Evolutionary conservation across 2,888 invertebrate genomes (phyloP).

Genomic region (Scelioninae gen. 1): DNA sequence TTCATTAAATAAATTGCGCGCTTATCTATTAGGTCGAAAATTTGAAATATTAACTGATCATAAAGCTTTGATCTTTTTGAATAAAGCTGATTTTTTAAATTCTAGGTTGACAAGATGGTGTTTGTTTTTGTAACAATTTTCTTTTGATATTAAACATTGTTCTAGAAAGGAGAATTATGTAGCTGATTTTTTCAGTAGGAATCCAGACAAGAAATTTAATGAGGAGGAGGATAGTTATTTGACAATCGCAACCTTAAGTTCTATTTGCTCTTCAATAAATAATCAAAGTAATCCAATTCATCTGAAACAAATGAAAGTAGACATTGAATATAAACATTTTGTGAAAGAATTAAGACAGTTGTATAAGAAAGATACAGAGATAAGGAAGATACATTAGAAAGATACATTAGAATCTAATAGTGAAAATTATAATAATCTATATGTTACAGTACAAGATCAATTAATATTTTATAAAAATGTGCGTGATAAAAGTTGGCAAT

Average conservation of each 20-base stretch:
- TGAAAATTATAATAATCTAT: background rate
- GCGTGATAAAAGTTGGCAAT: conserved; percentile 5
- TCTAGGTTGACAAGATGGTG: conserved; percentile 12
- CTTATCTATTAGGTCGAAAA: conserved; percentile 14
- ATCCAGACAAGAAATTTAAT: conserved; percentile 2
- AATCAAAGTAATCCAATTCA: background rate
- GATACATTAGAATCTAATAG: background rate
- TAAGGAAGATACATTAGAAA: background rate
- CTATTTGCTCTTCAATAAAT: background rate
- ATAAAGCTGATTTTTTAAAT: conserved; percentile 9
- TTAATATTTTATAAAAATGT: conserved; percentile 12
- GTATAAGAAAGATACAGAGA: background rate
- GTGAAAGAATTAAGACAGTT: background rate
- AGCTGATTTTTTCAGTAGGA: conserved; percentile 12
- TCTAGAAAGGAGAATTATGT: conserved; percentile 6
- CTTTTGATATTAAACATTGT: conserved; percentile 19
- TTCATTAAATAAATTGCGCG: conserved; percentile 36
- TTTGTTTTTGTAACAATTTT: conserved; percentile 15
- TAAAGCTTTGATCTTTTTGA: conserved; percentile 11
- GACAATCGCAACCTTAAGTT: background rate
- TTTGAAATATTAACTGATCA: conserved; percentile 47
- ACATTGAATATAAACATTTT: background rate
- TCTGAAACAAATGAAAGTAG: background rate
- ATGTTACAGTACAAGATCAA: background rate
- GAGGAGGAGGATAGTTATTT: conserved; percentile 7